phyloP scores from a whole-genome alignment of 2,113 vertebrate genomes.

The Halcyon malimbica region DNA sequence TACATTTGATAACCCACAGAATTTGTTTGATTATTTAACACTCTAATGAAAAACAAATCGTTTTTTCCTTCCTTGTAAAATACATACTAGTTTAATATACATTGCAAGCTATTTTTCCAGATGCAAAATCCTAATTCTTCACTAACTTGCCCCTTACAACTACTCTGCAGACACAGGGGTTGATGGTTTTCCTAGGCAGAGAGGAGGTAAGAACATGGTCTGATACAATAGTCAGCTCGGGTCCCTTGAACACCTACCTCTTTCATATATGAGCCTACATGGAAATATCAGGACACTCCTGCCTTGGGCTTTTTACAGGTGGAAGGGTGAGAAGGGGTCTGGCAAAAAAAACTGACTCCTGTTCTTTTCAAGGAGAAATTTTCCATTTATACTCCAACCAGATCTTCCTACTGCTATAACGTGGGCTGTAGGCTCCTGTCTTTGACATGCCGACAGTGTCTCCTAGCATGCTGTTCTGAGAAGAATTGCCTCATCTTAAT shows the following conservation, averaged over 20 bases:
- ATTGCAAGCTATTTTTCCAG: neutral
- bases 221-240: neutral
- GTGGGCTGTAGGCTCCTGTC: neutral
- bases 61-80: neutral
- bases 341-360: neutral
- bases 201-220: neutral
- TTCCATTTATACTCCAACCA: neutral
- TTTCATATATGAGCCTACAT: neutral
- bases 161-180: neutral
- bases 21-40: neutral
- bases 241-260: neutral
- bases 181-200: neutral
- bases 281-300: neutral
- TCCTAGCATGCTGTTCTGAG: neutral
- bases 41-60: neutral
- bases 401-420: neutral
- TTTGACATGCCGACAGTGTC: neutral
- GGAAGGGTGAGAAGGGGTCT: neutral
- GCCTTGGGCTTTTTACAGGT: neutral
- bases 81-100: neutral
- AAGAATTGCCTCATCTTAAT: conserved; percentile 19
- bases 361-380: neutral
- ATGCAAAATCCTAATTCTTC: neutral
- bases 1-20: neutral
- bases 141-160: neutral